Percentiles rank a stretch among this genome's conserved stretches.
Conservation (phyloP, 2,888 invertebrate genomes). For the Macrophya annulata region DNA sequence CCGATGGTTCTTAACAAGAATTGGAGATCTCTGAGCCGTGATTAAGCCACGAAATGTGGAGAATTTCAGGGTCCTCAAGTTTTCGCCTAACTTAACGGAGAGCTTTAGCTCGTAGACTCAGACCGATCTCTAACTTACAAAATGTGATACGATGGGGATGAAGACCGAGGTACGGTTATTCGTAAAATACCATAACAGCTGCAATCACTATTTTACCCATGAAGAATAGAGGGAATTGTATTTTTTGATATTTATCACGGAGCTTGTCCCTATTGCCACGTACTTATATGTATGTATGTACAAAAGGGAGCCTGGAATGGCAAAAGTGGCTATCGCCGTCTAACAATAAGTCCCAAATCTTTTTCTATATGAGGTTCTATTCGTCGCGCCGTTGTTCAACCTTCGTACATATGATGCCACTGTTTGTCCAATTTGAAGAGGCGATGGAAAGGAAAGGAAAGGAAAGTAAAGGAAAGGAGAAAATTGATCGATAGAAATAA, state of each 20-base stretch:
- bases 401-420: not conserved
- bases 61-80: not conserved
- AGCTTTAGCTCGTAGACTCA: not conserved
- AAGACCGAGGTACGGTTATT: too few relatives aligned
- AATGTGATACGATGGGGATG: not conserved
- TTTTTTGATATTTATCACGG: not conserved
- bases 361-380: not conserved
- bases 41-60: constrained; percentile 1
- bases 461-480: not conserved
- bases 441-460: not conserved
- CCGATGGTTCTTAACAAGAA: constrained; percentile 16
- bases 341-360: not conserved
- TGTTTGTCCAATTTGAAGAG: not conserved
- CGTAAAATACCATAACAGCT: not conserved
- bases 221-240: not conserved
- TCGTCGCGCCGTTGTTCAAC: not conserved
- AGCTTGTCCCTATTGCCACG: not conserved
- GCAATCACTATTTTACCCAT: not conserved
- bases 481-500: not conserved
- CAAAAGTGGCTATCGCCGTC: not conserved
- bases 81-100: not conserved
- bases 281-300: too few relatives aligned
- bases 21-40: not conserved
- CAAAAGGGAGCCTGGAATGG: not conserved
- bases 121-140: not conserved